Percentiles rank a stretch among this genome's conserved stretches.
Conservation (phyloP, 2,113 vertebrate species). For the Bos javanicus region DNA sequence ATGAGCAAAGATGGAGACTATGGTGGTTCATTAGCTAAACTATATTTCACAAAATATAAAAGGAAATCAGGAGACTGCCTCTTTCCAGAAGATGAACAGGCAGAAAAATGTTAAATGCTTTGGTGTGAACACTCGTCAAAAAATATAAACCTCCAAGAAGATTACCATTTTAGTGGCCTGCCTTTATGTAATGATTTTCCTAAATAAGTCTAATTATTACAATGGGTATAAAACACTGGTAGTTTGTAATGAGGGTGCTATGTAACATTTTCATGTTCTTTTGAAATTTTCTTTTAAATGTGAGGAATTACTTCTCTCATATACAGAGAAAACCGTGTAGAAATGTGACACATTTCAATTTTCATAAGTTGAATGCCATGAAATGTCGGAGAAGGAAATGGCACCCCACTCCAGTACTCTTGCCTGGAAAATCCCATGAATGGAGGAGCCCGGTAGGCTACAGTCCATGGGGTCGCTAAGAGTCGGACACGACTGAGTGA, state of each 20-base stretch:
- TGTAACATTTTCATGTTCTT: background rate
- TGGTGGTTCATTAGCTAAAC: background rate
- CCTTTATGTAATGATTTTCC: background rate
- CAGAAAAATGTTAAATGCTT: background rate
- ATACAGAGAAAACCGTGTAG: background rate
- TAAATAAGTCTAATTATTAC: background rate
- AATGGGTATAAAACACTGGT: background rate
- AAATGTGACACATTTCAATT: background rate
- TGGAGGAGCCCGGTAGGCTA: no score
- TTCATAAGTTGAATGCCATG: background rate
- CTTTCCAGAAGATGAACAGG: background rate
- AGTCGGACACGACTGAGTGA: accelerated
- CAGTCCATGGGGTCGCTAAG: no score
- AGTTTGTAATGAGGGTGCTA: background rate
- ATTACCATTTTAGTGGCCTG: background rate
- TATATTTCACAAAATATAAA: background rate
- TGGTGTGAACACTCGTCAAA: background rate
- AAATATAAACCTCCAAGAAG: background rate
- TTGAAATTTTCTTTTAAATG: background rate
- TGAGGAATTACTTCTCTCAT: background rate
- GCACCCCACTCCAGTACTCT: no score
- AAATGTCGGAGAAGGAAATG: background rate
- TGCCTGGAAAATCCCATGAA: no score
- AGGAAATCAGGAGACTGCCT: background rate
- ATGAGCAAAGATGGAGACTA: background rate